These are phyloP conservation scores for Eristalis pertinax DNA, from an alignment of 2,888 invertebrate genomes.

Conservation along the genomic window DNA sequence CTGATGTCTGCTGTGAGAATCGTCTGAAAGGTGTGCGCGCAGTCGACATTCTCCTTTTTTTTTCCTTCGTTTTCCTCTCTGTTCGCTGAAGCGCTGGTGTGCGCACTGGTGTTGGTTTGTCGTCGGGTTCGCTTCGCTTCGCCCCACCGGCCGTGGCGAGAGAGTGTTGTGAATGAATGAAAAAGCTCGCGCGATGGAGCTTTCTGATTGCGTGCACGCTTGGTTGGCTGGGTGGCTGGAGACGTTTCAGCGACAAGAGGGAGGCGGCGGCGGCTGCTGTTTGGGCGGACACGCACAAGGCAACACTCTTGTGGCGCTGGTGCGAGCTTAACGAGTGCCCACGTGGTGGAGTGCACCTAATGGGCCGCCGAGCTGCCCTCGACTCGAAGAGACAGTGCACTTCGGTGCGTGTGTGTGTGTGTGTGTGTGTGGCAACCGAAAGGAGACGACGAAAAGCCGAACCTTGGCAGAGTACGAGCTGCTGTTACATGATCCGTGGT, in stretches of 20 bases:
- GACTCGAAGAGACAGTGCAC: not conserved
- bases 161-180: constrained; percentile 47
- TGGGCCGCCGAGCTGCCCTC: not conserved
- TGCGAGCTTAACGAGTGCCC: constrained; percentile 35
- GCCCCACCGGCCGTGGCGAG: constrained; percentile 9
- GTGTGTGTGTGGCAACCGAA: not conserved
- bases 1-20: constrained; percentile 68
- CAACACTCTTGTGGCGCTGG: constrained; percentile 43
- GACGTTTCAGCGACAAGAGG: not conserved
- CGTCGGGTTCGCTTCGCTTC: not conserved
- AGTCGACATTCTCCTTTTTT: constrained; percentile 69
- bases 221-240: constrained; percentile 32
- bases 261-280: not conserved
- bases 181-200: constrained; percentile 60
- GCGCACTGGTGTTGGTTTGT: constrained; percentile 19
- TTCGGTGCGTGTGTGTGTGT: too few relatives aligned
- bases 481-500: not conserved
- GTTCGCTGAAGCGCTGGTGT: not conserved
- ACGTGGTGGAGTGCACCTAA: constrained; percentile 53
- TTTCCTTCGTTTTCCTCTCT: constrained; percentile 17
- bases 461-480: constrained; percentile 35
- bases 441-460: constrained; percentile 41
- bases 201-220: constrained; percentile 62
- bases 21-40: constrained; percentile 69
- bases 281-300: constrained; percentile 66